Base-by-base conservation (phyloP, 2,888 invertebrate genomes). In the Ectemnius continuus region DNA sequence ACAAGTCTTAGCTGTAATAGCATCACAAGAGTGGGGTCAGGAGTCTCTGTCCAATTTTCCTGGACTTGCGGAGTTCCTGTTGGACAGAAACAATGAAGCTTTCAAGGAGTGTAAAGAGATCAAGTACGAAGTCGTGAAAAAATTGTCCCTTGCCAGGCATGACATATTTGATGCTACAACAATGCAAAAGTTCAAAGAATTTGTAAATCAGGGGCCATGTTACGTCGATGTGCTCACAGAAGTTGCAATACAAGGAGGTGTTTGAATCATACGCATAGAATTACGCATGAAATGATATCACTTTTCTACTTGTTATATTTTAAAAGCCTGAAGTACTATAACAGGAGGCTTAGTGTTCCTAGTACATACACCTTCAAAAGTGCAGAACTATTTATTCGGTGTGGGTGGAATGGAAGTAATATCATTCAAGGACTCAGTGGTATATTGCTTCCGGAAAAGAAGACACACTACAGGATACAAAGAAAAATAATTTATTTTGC, bases 11-110 rank as follows among this genome's bases (percentile, higher is more conserved):
- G 92, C 93, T 80, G 93, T 94, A 0, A 87, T 97, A 16, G 94
- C 95, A 20, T 91, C 92, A 72, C 95, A 96, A 87, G 91, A 92
- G 1, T 98, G 97, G 97, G 97, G 97, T 20, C 94, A 96, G 87
- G 93, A 94, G 80, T 92, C 94, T 66, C 94, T 97, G 47, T 94
- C 94, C 79, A 91, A 92, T 79, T 94, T 94, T 71, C 95, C 96
- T 82, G 96, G 96, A 66, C 93, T 96, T 63, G 88, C 95, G 14
- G 97, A 97, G 90, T 97, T 94, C 88, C 91, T 98, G 6, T 88
- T 98, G 47, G 95, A 97, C 88, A 93, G 97, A 56, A 92, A 93
- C 65, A 91, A 93, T 0, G 96, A 96, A 85, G 92, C 93, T 4
- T 93, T 93, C 60, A 96, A 96, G 86, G 93, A 95, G 62, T 93